Evolutionary conservation across 2,888 invertebrate species (phyloP), one percentile per base, ranked within the genome.

Genomic region (Dryocosmus kuriphilus): DNA sequence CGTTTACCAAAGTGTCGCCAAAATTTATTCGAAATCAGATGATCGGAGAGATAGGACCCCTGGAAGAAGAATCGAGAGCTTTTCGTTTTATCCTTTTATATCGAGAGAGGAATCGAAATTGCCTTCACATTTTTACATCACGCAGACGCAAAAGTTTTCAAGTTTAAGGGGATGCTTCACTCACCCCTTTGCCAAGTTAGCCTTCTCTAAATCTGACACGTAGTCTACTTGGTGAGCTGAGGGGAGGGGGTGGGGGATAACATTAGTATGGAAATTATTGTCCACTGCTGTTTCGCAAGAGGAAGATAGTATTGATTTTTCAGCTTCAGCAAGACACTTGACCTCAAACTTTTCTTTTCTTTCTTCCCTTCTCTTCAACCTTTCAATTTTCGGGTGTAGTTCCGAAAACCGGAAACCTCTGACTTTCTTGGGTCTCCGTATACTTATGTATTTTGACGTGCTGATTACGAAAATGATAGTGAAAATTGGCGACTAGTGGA

Each of bases 151-250:
- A 80, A 77, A 62, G 80, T 32, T 78, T 73, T 65, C 75, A 76
- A 77, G 79, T 77, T 30, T 74, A 38, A 51, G 65, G 51, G 67
- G 81, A 76, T 76, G 62, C 75, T 81, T 77, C 84, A 83, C 80
- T 80, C 82, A 24, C 86, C 84, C 83, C 82, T 84, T 85, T 85
- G 85, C 87, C 84, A 86, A 88, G 86, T 88, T 88, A 82, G 86
- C 86, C 85, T 87, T 88, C 88, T 88, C 88, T 87, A 85, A 88
- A 87, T 88, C 88, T 85, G 86, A 86, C 87, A 87, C 87, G 86
- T 88, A 87, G 85, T 81, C 84, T 82, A 83, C 81, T 77, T 82
- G 79, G 82, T 16, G 6, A 24, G 81, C 76, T 81, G 80, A n/a
- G n/a, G n/a, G n/a, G n/a, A n/a, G n/a, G n/a, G n/a, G n/a, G 82